Conservation (phyloP, 2,797 vertebrate genomes). For the Parauchenoglanis punctatus region DNA sequence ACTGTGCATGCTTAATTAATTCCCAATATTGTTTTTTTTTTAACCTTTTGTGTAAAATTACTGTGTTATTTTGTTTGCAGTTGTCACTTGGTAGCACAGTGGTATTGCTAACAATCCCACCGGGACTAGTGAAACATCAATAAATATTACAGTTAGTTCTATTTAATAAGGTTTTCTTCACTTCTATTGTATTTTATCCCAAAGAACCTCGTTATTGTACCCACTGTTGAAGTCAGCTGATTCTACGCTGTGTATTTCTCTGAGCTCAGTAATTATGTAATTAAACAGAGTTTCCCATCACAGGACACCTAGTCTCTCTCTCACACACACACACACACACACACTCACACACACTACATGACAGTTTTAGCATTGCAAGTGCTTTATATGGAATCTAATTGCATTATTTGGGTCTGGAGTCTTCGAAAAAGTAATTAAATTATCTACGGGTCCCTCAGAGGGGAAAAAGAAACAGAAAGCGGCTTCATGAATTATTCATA, state of each 20-base stretch:
- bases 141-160: not conserved
- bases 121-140: not conserved
- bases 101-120: not conserved
- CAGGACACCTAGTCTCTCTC: too few species aligned
- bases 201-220: not conserved
- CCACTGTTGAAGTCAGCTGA: constrained; percentile 22
- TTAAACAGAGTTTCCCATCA: constrained; percentile 39
- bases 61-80: not conserved
- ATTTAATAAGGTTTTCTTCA: not conserved
- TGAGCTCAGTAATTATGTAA: constrained; percentile 40
- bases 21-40: not conserved
- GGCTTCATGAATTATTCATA: constrained; percentile 64
- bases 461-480: constrained; percentile 52
- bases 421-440: constrained; percentile 62
- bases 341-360: constrained; percentile 44
- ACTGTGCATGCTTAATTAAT: not conserved
- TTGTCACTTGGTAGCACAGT: not conserved
- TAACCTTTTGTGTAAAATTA: not conserved
- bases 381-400: constrained; percentile 61
- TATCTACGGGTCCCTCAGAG: constrained; percentile 58
- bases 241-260: not conserved
- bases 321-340: constrained; percentile 1
- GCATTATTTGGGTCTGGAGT: constrained; percentile 62
- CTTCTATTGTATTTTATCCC: not conserved
- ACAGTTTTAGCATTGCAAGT: constrained; percentile 57